phyloP scores from a whole-genome alignment of 1,140 invertebrate species.

The Zaprionus taronus region DNA sequence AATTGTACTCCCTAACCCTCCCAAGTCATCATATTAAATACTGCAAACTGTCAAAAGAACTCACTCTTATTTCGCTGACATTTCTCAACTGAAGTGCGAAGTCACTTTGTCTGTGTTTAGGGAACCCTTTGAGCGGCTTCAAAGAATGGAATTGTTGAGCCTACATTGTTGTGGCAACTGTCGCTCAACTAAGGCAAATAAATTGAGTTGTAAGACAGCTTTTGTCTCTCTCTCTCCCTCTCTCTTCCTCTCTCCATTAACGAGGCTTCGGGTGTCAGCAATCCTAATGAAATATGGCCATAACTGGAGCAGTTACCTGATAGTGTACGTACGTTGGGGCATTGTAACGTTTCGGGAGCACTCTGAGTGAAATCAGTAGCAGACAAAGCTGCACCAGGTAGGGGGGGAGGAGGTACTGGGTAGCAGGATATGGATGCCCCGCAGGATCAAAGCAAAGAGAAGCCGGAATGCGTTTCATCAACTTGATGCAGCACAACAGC shows the following conservation, averaged over 20 bases:
- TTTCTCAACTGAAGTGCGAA: neutral
- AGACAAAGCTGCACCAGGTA: neutral
- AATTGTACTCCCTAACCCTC: neutral
- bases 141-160: conserved; percentile 59
- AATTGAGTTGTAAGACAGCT: conserved; percentile 72
- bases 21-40: neutral
- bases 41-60: neutral
- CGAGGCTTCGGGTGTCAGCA: conserved; percentile 70
- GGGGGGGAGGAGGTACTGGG: too few species aligned
- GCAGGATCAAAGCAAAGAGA: conserved; percentile 67
- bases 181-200: conserved; percentile 61
- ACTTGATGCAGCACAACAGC: conserved; percentile 44
- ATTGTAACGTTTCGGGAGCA: neutral
- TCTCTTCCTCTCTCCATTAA: conserved; percentile 44
- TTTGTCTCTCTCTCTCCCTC: conserved; percentile 9
- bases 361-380: neutral
- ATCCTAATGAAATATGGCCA: conserved; percentile 78
- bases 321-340: neutral
- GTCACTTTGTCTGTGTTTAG: neutral
- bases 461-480: conserved; percentile 61
- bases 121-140: conserved; percentile 1
- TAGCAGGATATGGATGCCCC: conserved; percentile 56
- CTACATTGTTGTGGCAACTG: conserved; percentile 39
- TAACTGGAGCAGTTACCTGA: conserved; percentile 13
- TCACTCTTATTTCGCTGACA: conserved; percentile 1